Percentiles rank a stretch among this genome's conserved stretches.
Evolutionary conservation across 2,797 vertebrate species (phyloP).

Genomic region (Clarias pachynema): DNA sequence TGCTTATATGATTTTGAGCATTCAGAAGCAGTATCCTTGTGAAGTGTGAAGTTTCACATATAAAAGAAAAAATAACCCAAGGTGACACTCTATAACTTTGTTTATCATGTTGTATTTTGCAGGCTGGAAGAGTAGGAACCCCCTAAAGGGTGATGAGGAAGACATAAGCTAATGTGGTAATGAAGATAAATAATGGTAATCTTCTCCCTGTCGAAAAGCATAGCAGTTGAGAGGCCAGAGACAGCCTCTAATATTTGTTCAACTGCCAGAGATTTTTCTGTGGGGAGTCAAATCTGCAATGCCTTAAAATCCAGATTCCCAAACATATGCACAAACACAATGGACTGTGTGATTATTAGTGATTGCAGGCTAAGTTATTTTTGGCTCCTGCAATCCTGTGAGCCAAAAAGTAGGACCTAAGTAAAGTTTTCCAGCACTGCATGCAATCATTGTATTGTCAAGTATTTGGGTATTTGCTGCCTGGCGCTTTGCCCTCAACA

Average conservation of each 20-base stretch:
- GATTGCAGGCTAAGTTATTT: conserved; percentile 15
- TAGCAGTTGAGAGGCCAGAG: conserved; percentile 54
- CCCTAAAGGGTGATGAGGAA: conserved; percentile 69
- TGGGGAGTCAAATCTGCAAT: conserved; percentile 49
- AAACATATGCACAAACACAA: conserved; percentile 45
- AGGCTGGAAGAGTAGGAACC: conserved; percentile 71
- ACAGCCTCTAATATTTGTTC: conserved; percentile 48
- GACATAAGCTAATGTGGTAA: conserved; percentile 77
- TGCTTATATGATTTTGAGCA: background rate
- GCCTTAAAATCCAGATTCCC: conserved; percentile 45
- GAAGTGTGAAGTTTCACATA: conserved; percentile 1
- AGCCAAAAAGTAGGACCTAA: conserved; percentile 24
- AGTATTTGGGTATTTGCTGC: conserved; percentile 9
- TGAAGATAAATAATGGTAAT: conserved; percentile 79
- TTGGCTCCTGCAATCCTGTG: conserved; percentile 3
- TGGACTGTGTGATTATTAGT: conserved; percentile 38
- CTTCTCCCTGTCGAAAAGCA: conserved; percentile 67
- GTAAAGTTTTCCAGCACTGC: conserved; percentile 23
- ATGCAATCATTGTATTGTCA: conserved; percentile 21
- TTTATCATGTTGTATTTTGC: conserved; percentile 66
- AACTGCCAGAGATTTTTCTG: conserved; percentile 47
- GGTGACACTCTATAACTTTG: conserved; percentile 57
- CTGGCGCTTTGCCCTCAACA: conserved; percentile 10
- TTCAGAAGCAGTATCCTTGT: background rate
- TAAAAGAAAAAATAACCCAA: conserved; percentile 46